phyloP scores from a whole-genome alignment of 2,888 invertebrate genomes.

The Eledone cirrhosa region DNA sequence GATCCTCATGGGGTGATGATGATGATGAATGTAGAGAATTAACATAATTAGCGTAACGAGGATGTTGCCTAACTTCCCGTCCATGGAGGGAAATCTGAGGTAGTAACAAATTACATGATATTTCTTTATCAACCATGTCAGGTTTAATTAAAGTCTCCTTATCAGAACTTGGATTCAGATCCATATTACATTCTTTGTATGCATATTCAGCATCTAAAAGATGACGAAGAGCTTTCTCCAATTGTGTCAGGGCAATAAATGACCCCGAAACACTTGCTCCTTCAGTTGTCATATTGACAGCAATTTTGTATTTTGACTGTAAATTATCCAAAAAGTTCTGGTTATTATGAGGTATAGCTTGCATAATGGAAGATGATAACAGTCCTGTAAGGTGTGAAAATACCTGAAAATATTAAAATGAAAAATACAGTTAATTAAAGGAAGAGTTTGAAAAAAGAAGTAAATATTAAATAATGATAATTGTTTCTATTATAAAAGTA shows the following conservation, averaged over 20 bases:
- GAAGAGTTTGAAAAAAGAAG: background rate
- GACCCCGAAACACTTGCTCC: constrained; percentile 24
- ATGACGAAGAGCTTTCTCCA: constrained; percentile 15
- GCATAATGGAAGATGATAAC: constrained; percentile 13
- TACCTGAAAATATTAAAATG: constrained; percentile 10
- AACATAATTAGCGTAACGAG: constrained; percentile 5
- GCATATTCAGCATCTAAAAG: background rate
- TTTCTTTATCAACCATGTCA: constrained; percentile 32
- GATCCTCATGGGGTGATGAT: background rate
- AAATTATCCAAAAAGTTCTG: constrained; percentile 10
- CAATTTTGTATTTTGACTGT: constrained; percentile 5
- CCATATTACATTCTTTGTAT: too few species aligned
- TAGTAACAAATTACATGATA: constrained; percentile 33
- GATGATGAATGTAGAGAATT: background rate
- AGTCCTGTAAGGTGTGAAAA: constrained; percentile 21
- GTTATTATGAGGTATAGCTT: constrained; percentile 17
- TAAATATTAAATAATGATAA: background rate
- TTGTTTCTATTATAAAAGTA: background rate
- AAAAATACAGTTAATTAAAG: background rate
- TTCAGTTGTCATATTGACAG: constrained; percentile 24
- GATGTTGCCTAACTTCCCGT: constrained; percentile 32
- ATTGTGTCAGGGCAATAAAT: background rate
- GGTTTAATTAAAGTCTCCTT: background rate
- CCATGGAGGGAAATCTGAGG: constrained; percentile 36
- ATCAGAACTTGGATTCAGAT: background rate